Evolutionary conservation across 2,113 vertebrate species (phyloP).

Genomic region (Arenaria interpres): DNA sequence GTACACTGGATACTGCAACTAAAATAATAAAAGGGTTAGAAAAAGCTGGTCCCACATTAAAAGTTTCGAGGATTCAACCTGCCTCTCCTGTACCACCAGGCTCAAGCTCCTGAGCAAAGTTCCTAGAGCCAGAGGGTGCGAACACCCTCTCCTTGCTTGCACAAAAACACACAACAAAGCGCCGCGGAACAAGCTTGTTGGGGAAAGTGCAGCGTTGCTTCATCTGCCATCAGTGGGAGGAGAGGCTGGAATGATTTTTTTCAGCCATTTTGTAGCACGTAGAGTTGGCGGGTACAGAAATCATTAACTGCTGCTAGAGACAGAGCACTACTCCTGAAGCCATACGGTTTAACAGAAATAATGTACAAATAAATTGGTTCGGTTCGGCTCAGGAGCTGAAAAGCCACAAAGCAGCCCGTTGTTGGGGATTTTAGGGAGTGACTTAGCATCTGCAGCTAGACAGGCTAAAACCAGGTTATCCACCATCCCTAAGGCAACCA

Average conservation of each 20-base stretch:
- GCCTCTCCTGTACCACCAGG: neutral
- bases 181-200: neutral
- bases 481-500: neutral
- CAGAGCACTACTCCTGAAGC: neutral
- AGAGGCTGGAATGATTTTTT: neutral
- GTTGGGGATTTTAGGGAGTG: neutral
- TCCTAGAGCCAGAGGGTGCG: neutral
- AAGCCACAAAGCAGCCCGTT: neutral
- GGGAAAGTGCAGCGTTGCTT: neutral
- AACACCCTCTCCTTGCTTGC: neutral
- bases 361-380: neutral
- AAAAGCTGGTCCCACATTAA: neutral
- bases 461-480: neutral
- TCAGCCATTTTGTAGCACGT: fast-evolving
- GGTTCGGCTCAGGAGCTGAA: neutral
- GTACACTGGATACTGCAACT: constrained; percentile 97
- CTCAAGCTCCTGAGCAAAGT: neutral
- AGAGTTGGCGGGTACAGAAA: neutral
- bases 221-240: neutral
- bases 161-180: neutral
- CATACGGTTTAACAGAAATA: neutral
- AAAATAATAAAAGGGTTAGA: neutral
- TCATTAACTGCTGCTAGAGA: neutral
- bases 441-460: neutral
- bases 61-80: neutral